phyloP scores from a whole-genome alignment of 2,113 vertebrate species.

The Phyllopteryx taeniolatus region DNA sequence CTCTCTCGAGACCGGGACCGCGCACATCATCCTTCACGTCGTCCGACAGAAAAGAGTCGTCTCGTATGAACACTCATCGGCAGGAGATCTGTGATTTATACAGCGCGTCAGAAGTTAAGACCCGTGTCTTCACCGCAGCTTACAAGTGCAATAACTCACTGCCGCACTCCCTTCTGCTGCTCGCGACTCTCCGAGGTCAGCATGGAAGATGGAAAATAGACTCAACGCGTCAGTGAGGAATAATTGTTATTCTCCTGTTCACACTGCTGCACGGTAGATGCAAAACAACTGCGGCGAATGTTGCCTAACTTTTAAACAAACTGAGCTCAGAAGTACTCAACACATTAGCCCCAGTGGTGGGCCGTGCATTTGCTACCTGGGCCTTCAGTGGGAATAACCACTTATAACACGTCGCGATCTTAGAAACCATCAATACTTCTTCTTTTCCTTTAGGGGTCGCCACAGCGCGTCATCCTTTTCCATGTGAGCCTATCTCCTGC shows the following conservation, averaged over 20 bases:
- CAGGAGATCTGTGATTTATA: slow-evolving; percentile 36
- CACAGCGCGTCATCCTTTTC: too few relatives aligned
- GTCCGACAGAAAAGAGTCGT: slow-evolving; percentile 32
- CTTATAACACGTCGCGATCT: too few relatives aligned
- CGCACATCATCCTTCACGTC: slow-evolving; percentile 7
- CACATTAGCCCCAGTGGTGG: not conserved
- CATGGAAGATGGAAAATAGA: slow-evolving; percentile 5
- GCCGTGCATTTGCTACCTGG: not conserved
- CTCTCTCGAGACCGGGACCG: slow-evolving; percentile 27
- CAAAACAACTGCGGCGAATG: not conserved
- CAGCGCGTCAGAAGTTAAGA: slow-evolving; percentile 41
- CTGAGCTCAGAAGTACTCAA: not conserved
- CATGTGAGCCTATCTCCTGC: too few relatives aligned
- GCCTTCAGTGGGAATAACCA: too few relatives aligned
- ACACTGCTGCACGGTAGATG: not conserved
- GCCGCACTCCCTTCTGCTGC: slow-evolving; percentile 3
- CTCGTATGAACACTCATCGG: slow-evolving; percentile 31
- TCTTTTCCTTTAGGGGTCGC: too few relatives aligned
- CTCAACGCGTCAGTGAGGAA: not conserved
- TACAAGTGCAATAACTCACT: slow-evolving; percentile 43
- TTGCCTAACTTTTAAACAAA: not conserved
- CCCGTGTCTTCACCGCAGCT: slow-evolving; percentile 31
- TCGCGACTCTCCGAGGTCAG: not conserved
- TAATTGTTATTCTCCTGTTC: not conserved
- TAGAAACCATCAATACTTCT: too few relatives aligned